Conservation (phyloP, 1,140 invertebrate species). For the Chrysoperla carnea region DNA sequence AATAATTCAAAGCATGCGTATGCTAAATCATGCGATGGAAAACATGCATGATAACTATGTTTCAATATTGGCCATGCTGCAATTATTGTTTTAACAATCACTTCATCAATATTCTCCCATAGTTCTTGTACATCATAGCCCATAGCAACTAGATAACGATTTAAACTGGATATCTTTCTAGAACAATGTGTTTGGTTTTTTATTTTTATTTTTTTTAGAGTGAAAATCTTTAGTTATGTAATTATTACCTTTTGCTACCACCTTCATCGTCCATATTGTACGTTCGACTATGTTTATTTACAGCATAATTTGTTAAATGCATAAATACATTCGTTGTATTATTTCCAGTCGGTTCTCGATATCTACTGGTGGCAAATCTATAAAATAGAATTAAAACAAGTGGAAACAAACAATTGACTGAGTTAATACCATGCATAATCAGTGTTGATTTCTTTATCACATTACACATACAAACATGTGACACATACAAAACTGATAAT, state of each 20-base stretch:
- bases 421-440: no score
- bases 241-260: slow-evolving; percentile 59
- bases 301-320: slow-evolving; percentile 94
- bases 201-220: no score
- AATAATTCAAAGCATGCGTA: slow-evolving; percentile 81
- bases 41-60: slow-evolving; percentile 75
- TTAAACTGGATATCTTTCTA: slow-evolving; percentile 65
- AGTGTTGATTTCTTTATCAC: no score
- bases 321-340: slow-evolving; percentile 80
- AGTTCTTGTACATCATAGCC: slow-evolving; percentile 55
- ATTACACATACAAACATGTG: no score
- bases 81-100: slow-evolving; percentile 78
- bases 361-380: slow-evolving; percentile 73
- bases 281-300: slow-evolving; percentile 79
- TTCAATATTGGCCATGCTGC: slow-evolving; percentile 70
- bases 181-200: background rate
- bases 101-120: slow-evolving; percentile 72
- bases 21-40: slow-evolving; percentile 64
- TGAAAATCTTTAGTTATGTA: background rate
- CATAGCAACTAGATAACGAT: slow-evolving; percentile 47
- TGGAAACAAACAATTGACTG: no score
- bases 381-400: slow-evolving; percentile 5
- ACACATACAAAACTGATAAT: no score
- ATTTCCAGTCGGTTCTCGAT: slow-evolving; percentile 56
- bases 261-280: slow-evolving; percentile 56